Evolutionary conservation across 2,797 vertebrate genomes (phyloP).

Genomic region (Choloepus didactylus): DNA sequence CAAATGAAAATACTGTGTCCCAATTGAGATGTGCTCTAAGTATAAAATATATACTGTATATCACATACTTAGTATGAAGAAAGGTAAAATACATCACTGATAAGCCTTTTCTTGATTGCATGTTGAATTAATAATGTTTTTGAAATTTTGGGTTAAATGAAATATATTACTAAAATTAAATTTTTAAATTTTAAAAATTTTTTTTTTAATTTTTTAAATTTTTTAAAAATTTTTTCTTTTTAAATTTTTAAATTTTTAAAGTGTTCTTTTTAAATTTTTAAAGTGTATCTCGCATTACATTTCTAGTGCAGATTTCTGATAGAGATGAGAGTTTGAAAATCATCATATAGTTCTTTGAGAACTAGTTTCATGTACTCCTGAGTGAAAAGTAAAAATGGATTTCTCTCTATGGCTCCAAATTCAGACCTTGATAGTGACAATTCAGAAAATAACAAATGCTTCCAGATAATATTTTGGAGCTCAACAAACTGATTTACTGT

Average conservation of each 20-base stretch:
- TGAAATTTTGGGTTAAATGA: not conserved
- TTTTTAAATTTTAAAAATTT: too few species aligned
- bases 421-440: not conserved
- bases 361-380: not conserved
- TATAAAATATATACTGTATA: not conserved
- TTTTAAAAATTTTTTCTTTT: too few species aligned
- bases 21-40: not conserved
- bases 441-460: not conserved
- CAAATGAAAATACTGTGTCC: not conserved
- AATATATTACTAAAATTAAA: constrained; percentile 24
- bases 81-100: not conserved
- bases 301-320: not conserved
- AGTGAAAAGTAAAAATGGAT: not conserved
- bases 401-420: not conserved
- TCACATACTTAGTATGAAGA: not conserved
- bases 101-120: not conserved
- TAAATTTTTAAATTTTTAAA: too few species aligned
- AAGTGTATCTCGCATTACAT: not conserved
- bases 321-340: not conserved
- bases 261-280: not conserved
- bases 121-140: not conserved
- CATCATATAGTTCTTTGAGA: not conserved
- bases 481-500: not conserved
- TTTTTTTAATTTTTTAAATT: too few species aligned
- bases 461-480: not conserved